Evolutionary conservation across 1,140 invertebrate genomes (phyloP).

Genomic region (Calliphora vicina): DNA sequence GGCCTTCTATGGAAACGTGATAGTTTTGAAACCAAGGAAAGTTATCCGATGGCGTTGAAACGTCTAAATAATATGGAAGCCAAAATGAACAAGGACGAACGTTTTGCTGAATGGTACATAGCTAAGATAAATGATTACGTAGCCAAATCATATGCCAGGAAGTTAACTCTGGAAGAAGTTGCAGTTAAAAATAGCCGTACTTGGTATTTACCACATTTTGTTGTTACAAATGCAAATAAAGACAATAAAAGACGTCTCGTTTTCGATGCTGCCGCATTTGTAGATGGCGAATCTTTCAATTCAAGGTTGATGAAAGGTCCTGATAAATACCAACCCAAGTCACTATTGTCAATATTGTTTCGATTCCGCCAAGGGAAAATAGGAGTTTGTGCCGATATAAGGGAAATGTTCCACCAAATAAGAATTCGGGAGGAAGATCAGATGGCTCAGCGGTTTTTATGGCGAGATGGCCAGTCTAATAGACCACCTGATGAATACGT

Average conservation of each 20-base stretch:
- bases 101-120: neutral
- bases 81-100: constrained; percentile 5
- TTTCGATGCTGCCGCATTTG: constrained; percentile 4
- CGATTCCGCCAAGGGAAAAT: constrained; percentile 48
- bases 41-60: neutral
- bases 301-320: neutral
- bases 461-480: neutral
- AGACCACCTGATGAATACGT: neutral
- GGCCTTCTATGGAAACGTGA: neutral
- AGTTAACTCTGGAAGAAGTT: neutral
- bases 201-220: constrained; percentile 18
- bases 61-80: neutral
- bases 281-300: constrained; percentile 36
- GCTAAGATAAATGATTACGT: constrained; percentile 14
- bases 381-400: constrained; percentile 49
- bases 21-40: neutral
- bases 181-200: neutral
- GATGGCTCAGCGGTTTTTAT: constrained; percentile 41
- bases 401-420: constrained; percentile 49
- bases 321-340: constrained; percentile 9
- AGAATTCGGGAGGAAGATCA: constrained; percentile 41
- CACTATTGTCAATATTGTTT: constrained; percentile 39
- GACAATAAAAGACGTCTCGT: neutral
- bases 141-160: constrained; percentile 2
- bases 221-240: constrained; percentile 11